Evolutionary conservation across 2,888 invertebrate genomes (phyloP).

Genomic region (Ormyrus nitidulus): DNA sequence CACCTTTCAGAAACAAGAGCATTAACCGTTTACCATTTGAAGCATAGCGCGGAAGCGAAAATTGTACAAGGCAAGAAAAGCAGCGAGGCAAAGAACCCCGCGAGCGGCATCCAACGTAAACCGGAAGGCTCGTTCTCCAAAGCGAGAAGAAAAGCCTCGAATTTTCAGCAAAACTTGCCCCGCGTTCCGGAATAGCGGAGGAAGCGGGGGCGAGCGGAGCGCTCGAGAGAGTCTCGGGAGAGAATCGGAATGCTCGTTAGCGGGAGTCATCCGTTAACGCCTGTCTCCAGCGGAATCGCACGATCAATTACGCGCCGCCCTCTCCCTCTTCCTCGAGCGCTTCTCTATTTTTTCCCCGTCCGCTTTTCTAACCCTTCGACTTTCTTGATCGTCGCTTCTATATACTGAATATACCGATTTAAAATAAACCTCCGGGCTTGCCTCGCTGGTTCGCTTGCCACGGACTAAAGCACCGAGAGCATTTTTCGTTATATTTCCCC

Average conservation of each 20-base stretch:
- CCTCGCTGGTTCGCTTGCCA: too few species aligned
- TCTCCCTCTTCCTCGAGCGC: constrained; percentile 58
- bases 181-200: neutral
- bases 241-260: constrained; percentile 75
- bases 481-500: too few species aligned
- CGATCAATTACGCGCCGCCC: constrained; percentile 72
- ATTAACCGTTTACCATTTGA: too few species aligned
- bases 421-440: too few species aligned
- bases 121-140: neutral
- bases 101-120: too few species aligned
- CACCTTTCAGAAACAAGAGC: too few species aligned
- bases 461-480: too few species aligned
- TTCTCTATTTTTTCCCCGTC: constrained; percentile 20
- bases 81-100: too few species aligned
- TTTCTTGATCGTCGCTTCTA: neutral
- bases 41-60: too few species aligned
- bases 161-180: neutral
- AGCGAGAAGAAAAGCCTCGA: neutral
- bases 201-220: constrained; percentile 19
- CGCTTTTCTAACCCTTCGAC: constrained; percentile 34
- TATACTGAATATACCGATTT: neutral
- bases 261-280: constrained; percentile 74
- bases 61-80: too few species aligned
- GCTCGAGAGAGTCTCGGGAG: constrained; percentile 34
- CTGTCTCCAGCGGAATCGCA: constrained; percentile 74